Evolutionary conservation across 1,140 invertebrate species (phyloP).

Genomic region (Aculops lycopersici): DNA sequence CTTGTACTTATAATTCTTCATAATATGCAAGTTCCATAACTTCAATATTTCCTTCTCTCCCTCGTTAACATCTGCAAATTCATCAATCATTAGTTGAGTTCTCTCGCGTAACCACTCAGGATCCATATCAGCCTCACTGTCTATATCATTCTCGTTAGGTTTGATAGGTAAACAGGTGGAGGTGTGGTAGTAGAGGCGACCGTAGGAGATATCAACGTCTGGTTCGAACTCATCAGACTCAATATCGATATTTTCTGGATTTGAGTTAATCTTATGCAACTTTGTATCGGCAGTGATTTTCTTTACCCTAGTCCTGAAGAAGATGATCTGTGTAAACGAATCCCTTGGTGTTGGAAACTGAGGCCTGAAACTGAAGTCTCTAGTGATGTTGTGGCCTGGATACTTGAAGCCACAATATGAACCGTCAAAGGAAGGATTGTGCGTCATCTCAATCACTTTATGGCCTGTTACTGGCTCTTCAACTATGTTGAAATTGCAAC

Average conservation of each 20-base stretch:
- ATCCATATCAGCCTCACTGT: slow-evolving; percentile 74
- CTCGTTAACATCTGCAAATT: slow-evolving; percentile 92
- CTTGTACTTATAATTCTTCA: slow-evolving; percentile 50
- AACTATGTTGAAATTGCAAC: slow-evolving; percentile 68
- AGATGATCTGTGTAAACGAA: slow-evolving; percentile 52
- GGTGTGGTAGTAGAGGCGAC: slow-evolving; percentile 65
- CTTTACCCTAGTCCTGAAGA: slow-evolving; percentile 25
- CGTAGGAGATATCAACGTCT: slow-evolving; percentile 3
- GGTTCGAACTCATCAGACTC: neutral
- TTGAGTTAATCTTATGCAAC: neutral
- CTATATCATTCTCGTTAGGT: slow-evolving; percentile 67
- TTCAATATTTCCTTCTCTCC: slow-evolving; percentile 95
- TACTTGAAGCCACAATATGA: slow-evolving; percentile 79
- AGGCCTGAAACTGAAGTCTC: slow-evolving; percentile 28
- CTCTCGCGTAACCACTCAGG: slow-evolving; percentile 72
- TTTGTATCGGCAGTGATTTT: neutral
- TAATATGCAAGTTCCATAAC: slow-evolving; percentile 88
- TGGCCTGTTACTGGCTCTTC: slow-evolving; percentile 38
- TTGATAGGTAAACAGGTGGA: slow-evolving; percentile 65
- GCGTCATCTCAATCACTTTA: slow-evolving; percentile 63
- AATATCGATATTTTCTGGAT: neutral
- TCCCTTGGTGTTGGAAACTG: slow-evolving; percentile 50
- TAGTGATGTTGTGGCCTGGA: slow-evolving; percentile 37
- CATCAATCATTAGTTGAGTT: slow-evolving; percentile 69
- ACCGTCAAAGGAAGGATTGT: slow-evolving; percentile 76